phyloP scores from a whole-genome alignment of 2,888 invertebrate species.

The Ornithoptera priamus region DNA sequence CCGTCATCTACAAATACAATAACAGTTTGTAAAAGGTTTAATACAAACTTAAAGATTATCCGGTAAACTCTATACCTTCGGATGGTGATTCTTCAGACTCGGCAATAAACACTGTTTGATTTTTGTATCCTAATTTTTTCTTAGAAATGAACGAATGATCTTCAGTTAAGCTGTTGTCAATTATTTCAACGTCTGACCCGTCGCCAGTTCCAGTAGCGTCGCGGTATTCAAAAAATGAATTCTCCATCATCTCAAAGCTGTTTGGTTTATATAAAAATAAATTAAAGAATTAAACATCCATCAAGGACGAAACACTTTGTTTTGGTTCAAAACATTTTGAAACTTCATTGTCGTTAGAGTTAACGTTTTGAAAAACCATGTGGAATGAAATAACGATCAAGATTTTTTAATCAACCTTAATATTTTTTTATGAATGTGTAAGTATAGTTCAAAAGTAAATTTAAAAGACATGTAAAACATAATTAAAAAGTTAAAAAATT shows the following conservation, averaged over 20 bases:
- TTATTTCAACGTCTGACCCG: slow-evolving; percentile 61
- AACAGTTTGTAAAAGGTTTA: neutral
- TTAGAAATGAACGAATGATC: slow-evolving; percentile 48
- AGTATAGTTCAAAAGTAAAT: too few species aligned
- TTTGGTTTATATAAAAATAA: neutral
- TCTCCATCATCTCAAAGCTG: slow-evolving; percentile 50
- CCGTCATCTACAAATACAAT: slow-evolving; percentile 45
- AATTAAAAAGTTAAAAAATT: too few species aligned
- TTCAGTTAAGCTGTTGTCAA: slow-evolving; percentile 57
- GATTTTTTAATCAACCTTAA: too few species aligned
- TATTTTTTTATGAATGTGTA: too few species aligned
- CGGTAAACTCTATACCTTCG: slow-evolving; percentile 46
- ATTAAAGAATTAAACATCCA: slow-evolving; percentile 8
- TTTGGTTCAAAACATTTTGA: slow-evolving; percentile 19
- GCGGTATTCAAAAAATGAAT: slow-evolving; percentile 69
- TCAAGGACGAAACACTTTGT: slow-evolving; percentile 9
- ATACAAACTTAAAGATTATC: neutral
- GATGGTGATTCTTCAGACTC: slow-evolving; percentile 65
- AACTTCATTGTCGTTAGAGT: slow-evolving; percentile 21
- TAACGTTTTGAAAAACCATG: slow-evolving; percentile 7
- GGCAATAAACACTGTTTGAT: slow-evolving; percentile 62
- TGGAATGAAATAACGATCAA: neutral
- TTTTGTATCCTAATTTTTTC: slow-evolving; percentile 50
- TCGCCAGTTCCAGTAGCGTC: slow-evolving; percentile 50
- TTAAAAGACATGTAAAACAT: too few species aligned